Evolutionary conservation across 2,888 invertebrate species (phyloP).

Genomic region (Rapana venosa): DNA sequence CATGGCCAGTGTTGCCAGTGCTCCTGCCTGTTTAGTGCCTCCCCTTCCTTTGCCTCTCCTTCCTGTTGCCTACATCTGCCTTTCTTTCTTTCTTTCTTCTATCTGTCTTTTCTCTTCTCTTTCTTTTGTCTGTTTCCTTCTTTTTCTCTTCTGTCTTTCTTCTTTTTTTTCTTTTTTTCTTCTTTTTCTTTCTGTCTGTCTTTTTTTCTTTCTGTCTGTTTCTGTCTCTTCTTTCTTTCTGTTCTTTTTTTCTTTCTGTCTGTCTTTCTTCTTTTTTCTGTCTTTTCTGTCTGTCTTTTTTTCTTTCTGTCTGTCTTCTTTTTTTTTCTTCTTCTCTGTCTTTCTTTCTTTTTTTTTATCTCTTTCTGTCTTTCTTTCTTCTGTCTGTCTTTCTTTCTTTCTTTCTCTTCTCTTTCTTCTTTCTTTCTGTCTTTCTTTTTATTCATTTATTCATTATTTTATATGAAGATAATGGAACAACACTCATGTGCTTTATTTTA

Average conservation of each 20-base stretch:
- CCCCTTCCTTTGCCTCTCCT: neutral
- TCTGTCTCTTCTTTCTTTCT: no score
- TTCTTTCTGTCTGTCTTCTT: neutral
- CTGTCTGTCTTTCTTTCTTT: no score
- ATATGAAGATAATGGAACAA: no score
- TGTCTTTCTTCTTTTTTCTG: neutral
- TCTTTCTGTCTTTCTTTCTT: neutral
- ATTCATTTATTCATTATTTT: neutral
- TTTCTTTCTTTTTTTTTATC: neutral
- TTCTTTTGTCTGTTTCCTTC: neutral
- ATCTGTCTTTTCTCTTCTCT: neutral
- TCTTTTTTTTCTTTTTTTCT: neutral
- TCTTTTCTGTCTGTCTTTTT: neutral
- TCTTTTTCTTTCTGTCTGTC: no score
- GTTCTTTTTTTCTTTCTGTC: neutral
- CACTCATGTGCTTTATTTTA: no score
- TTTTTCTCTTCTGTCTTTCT: neutral
- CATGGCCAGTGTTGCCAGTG: neutral
- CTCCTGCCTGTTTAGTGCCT: neutral
- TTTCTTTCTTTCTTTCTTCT: neutral
- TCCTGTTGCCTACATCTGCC: neutral
- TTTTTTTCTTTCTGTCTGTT: no score
- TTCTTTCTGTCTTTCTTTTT: neutral
- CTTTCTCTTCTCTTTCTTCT: neutral
- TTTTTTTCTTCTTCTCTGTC: neutral